These are phyloP conservation scores for Xiphophorus couchianus DNA, from an alignment of 2,113 vertebrate species.

Conservation along the genomic window DNA sequence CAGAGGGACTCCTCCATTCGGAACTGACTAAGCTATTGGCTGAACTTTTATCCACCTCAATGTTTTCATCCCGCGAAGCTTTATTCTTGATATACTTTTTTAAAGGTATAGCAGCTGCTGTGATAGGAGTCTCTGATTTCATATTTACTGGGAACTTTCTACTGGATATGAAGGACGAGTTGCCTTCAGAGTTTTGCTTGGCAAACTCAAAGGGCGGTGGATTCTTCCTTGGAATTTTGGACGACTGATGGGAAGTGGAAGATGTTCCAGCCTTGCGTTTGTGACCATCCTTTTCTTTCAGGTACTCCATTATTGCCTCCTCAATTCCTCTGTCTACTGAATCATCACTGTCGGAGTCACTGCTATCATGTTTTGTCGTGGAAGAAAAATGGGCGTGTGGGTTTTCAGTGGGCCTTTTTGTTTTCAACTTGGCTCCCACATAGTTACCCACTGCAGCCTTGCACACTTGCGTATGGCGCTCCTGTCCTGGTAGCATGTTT, in stretches of 20 bases:
- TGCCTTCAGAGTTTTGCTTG: constrained; percentile 60
- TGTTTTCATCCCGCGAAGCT: constrained; percentile 61
- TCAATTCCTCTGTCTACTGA: constrained; percentile 95
- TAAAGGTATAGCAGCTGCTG: constrained; percentile 42
- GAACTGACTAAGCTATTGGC: constrained; percentile 33
- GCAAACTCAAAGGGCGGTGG: constrained; percentile 59
- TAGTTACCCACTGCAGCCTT: constrained; percentile 51
- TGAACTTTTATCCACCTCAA: constrained; percentile 42
- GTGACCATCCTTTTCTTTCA: constrained; percentile 87
- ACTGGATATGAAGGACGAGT: constrained; percentile 59
- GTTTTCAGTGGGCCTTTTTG: constrained; percentile 45
- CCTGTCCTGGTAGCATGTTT: constrained; percentile 62
- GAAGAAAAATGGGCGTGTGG: constrained; percentile 32
- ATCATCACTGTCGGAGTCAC: constrained; percentile 90
- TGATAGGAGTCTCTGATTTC: constrained; percentile 40
- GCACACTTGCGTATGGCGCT: constrained; percentile 57
- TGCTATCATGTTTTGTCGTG: constrained; percentile 60
- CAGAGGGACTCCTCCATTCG: constrained; percentile 30
- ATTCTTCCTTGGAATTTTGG: constrained; percentile 61
- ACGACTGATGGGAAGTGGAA: constrained; percentile 37
- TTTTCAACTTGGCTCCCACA: constrained; percentile 46
- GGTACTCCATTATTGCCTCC: constrained; percentile 94
- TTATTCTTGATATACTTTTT: constrained; percentile 75
- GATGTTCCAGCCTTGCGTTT: constrained; percentile 70
- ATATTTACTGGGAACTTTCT: constrained; percentile 61